Percentiles rank a stretch among this genome's conserved stretches.
Evolutionary conservation across 1,140 invertebrate genomes (phyloP).

Genomic region (Neotoxoptera formosana): DNA sequence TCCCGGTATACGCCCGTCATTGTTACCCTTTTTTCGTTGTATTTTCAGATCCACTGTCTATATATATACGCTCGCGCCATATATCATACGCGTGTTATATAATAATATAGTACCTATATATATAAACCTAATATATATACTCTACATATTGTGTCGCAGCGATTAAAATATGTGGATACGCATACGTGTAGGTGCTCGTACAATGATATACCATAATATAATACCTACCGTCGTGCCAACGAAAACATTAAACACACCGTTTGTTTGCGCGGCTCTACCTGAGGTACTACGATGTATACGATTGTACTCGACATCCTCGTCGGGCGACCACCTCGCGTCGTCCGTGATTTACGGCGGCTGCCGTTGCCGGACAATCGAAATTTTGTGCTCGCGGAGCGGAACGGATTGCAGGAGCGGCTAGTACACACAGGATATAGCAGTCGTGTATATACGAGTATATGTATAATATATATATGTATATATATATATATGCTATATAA

Average conservation of each 20-base stretch:
- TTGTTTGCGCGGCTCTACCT: too few relatives aligned
- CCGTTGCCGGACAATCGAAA: constrained; percentile 28
- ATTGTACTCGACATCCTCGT: not conserved
- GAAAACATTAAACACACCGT: constrained; percentile 17
- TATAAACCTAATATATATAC: too few relatives aligned
- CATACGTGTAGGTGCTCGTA: not conserved
- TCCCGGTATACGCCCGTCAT: not conserved
- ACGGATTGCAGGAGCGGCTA: not conserved
- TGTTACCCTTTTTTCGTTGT: not conserved
- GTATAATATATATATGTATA: not conserved
- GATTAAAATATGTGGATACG: constrained; percentile 16
- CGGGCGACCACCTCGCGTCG: not conserved
- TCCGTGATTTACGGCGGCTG: not conserved
- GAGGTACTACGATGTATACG: not conserved
- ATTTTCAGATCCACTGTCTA: not conserved
- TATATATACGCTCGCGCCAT: not conserved
- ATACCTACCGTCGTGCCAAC: not conserved
- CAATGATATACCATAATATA: not conserved
- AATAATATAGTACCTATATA: not conserved
- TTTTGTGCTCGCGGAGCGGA: not conserved
- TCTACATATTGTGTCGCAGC: not conserved
- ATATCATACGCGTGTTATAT: not conserved
- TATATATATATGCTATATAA: not conserved
- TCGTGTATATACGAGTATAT: too few relatives aligned
- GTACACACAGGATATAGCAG: not conserved